Evolutionary conservation across 2,888 invertebrate genomes (phyloP).

Genomic region (Seira sanloemensis): DNA sequence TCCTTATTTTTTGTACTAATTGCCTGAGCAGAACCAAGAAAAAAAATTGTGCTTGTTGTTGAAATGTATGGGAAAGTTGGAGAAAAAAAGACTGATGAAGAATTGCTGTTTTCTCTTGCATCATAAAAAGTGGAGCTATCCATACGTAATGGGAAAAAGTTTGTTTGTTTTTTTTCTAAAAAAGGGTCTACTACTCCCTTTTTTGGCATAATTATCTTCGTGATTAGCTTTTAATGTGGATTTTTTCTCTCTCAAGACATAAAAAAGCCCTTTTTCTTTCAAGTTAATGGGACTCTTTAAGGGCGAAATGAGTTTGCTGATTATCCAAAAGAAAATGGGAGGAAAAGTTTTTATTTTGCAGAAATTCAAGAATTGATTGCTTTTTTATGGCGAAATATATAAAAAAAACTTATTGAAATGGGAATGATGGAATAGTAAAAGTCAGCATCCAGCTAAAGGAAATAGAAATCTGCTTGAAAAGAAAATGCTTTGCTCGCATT

Average conservation of each 20-base stretch:
- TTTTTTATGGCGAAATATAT: neutral
- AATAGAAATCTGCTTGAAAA: too few relatives aligned
- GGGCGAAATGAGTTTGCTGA: too few relatives aligned
- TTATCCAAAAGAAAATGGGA: neutral
- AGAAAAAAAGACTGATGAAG: too few relatives aligned
- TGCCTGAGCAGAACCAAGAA: too few relatives aligned
- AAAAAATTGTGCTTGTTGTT: neutral
- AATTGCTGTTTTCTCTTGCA: conserved; percentile 5
- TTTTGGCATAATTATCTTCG: neutral
- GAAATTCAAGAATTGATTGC: neutral
- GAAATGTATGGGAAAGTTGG: neutral
- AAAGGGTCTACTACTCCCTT: neutral
- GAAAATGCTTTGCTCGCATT: too few relatives aligned
- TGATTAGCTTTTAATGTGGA: neutral
- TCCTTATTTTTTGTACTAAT: conserved; percentile 8
- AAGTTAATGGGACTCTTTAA: too few relatives aligned
- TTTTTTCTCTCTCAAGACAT: too few relatives aligned
- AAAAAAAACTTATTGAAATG: neutral
- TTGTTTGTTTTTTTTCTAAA: neutral
- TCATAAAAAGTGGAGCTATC: neutral
- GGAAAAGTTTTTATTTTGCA: neutral
- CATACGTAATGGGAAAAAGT: neutral
- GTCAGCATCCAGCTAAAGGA: too few relatives aligned
- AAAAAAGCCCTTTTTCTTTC: too few relatives aligned
- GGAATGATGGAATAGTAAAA: too few relatives aligned